phyloP scores from a whole-genome alignment of 35 echinoderm and acorn worm genomes.

The Lytechinus pictus region DNA sequence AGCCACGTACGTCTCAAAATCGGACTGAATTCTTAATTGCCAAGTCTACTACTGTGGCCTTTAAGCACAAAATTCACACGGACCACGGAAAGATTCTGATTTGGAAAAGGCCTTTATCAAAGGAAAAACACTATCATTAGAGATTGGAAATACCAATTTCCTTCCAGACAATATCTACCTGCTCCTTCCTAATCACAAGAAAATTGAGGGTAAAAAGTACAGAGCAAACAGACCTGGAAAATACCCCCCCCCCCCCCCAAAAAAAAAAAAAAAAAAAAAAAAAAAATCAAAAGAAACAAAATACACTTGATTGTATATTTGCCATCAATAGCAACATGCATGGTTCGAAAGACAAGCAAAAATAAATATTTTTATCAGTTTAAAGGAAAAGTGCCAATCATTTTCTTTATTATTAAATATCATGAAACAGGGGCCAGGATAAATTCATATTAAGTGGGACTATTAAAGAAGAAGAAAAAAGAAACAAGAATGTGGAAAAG shows the following conservation, averaged over 20 bases:
- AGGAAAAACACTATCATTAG: not conserved
- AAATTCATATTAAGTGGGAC: not conserved
- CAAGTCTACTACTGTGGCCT: too few relatives aligned
- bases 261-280: too few relatives aligned
- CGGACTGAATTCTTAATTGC: too few relatives aligned
- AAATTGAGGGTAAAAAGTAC: not conserved
- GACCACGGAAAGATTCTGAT: not conserved
- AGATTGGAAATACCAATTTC: not conserved
- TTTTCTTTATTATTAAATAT: too few relatives aligned
- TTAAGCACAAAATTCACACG: not conserved
- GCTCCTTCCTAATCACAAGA: not conserved
- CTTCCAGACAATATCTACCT: not conserved
- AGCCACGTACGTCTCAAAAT: not conserved
- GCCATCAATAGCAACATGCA: too few relatives aligned
- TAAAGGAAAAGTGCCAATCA: too few relatives aligned
- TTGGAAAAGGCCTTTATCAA: not conserved
- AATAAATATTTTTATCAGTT: too few relatives aligned
- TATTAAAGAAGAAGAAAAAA: too few relatives aligned
- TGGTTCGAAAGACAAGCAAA: too few relatives aligned
- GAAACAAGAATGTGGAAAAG: not conserved
- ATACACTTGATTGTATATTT: too few relatives aligned
- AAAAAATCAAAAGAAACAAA: too few relatives aligned
- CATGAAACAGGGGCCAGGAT: too few relatives aligned
- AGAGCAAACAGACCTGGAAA: not conserved
- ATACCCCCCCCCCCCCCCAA: not conserved